Percentiles rank a stretch among this genome's conserved stretches.
phyloP scores from a whole-genome alignment of 2,113 vertebrate species.

The Micromys minutus region DNA sequence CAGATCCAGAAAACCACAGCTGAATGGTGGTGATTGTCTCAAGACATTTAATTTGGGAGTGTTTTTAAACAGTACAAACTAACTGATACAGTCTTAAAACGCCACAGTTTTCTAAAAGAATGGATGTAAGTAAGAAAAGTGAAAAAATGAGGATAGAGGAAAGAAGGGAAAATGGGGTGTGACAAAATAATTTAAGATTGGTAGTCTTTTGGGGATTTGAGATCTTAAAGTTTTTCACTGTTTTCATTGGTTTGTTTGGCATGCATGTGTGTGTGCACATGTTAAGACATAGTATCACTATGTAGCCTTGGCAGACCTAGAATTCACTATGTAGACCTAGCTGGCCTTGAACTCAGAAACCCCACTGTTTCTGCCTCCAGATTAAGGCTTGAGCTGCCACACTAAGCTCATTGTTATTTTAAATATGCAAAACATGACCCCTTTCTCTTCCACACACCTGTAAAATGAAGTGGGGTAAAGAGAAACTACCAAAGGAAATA shows the following conservation, averaged over 20 bases:
- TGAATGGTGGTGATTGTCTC: not conserved
- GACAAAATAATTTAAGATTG: not conserved
- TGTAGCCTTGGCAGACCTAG: not conserved
- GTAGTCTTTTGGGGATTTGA: not conserved
- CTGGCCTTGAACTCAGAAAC: not conserved
- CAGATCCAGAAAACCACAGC: not conserved
- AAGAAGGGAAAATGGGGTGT: not conserved
- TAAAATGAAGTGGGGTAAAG: not conserved
- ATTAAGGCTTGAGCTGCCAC: not conserved
- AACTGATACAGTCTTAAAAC: slow-evolving; percentile 20
- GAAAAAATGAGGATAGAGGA: not conserved
- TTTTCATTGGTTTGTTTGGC: not conserved
- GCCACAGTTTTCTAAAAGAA: slow-evolving; percentile 1
- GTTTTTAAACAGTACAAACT: not conserved
- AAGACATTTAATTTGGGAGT: not conserved
- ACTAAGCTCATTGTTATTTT: slow-evolving; percentile 41
- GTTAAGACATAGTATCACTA: not conserved
- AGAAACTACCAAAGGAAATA: slow-evolving; percentile 1
- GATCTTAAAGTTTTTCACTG: not conserved
- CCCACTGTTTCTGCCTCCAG: not conserved
- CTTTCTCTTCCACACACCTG: slow-evolving; percentile 26
- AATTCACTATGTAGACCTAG: not conserved
- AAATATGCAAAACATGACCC: not conserved
- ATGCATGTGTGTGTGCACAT: not conserved
- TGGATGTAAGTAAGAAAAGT: not conserved